Percentiles rank a stretch among this genome's conserved stretches.
Conservation (phyloP, 2,888 invertebrate species). For the Frankliniella intonsa region DNA sequence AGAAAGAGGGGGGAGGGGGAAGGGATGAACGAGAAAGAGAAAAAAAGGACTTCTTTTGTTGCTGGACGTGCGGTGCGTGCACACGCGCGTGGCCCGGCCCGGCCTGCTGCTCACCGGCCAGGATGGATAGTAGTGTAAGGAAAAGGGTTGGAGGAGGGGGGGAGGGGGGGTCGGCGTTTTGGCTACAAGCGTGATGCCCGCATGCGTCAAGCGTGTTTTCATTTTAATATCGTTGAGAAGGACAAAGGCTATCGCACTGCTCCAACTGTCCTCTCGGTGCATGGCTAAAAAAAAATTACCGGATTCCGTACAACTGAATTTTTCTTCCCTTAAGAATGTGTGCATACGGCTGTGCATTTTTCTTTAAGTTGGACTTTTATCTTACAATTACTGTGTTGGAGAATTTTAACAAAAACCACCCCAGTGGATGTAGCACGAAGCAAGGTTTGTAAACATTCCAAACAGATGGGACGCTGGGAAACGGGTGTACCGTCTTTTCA, state of each 20-base stretch:
- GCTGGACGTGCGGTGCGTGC: neutral
- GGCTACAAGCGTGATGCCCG: constrained; percentile 2
- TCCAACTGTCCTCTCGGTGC: neutral
- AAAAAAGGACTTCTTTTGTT: constrained; percentile 1
- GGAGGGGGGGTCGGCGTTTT: neutral
- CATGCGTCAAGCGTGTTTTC: constrained; percentile 19
- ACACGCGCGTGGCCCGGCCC: neutral
- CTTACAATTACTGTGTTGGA: too few relatives aligned
- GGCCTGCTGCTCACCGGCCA: neutral
- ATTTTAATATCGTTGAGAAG: constrained; percentile 4
- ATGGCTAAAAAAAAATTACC: too few relatives aligned
- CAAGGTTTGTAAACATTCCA: too few relatives aligned
- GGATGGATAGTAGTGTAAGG: neutral
- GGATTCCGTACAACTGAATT: too few relatives aligned
- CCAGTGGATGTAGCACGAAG: too few relatives aligned
- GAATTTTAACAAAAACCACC: too few relatives aligned
- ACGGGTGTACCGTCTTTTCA: too few relatives aligned
- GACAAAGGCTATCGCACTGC: neutral
- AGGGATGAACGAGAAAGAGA: neutral
- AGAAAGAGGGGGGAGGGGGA: neutral
- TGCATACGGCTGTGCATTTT: too few relatives aligned
- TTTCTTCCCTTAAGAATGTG: too few relatives aligned
- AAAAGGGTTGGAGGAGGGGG: neutral
- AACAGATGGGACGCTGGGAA: too few relatives aligned
- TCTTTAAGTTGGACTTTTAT: too few relatives aligned